Conservation (phyloP, 2,113 vertebrate genomes). For the Epinephelus moara region DNA sequence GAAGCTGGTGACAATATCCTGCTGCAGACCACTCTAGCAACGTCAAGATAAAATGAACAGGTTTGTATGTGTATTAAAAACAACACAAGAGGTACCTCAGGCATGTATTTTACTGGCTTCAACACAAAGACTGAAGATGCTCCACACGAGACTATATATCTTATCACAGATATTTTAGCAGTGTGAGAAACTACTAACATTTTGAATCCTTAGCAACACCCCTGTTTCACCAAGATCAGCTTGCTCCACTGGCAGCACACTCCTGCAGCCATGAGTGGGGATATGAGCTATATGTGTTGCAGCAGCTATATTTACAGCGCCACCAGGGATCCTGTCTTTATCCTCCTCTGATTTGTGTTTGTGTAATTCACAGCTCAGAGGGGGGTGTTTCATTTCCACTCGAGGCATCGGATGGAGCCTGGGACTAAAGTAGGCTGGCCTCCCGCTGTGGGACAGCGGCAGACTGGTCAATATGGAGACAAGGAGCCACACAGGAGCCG, state of each 20-base stretch:
- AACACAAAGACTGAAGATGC: not conserved
- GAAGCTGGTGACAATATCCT: not conserved
- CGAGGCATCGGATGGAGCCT: constrained; percentile 29
- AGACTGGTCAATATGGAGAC: constrained; percentile 8
- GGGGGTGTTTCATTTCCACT: constrained; percentile 57
- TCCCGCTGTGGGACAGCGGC: constrained; percentile 29
- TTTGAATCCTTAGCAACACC: constrained; percentile 17
- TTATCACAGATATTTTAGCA: too few species aligned
- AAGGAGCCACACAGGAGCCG: constrained; percentile 6
- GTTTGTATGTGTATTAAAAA: not conserved
- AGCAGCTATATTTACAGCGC: constrained; percentile 55
- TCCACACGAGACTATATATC: not conserved
- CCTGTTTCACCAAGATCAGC: constrained; percentile 23
- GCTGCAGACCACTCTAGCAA: not conserved
- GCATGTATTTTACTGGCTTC: not conserved
- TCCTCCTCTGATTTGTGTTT: constrained; percentile 64
- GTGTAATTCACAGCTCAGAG: constrained; percentile 52
- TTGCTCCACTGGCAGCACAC: constrained; percentile 6
- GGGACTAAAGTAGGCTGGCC: constrained; percentile 39
- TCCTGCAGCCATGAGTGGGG: constrained; percentile 36
- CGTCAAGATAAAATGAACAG: not conserved
- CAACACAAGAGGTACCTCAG: not conserved
- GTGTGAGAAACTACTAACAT: not conserved
- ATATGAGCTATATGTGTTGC: constrained; percentile 46
- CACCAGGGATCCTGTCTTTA: constrained; percentile 43